Percentiles rank a stretch among this genome's conserved stretches.
Evolutionary conservation across 2,113 vertebrate species (phyloP).

Genomic region (Dromaius novaehollandiae): DNA sequence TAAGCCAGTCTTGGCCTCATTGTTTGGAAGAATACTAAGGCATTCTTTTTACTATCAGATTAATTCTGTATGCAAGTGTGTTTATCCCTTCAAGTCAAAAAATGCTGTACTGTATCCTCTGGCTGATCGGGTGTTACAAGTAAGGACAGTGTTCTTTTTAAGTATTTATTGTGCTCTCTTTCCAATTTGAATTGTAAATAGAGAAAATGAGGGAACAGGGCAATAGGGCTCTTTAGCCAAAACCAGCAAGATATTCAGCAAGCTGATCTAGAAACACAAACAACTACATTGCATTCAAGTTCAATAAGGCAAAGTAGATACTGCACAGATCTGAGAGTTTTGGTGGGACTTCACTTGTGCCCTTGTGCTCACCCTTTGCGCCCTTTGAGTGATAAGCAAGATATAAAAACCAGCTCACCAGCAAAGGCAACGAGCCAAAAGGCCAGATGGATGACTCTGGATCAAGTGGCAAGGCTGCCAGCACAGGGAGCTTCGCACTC

Average conservation of each 20-base stretch:
- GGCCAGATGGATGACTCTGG: neutral
- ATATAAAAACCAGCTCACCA: neutral
- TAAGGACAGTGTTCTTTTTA: neutral
- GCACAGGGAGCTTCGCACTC: neutral
- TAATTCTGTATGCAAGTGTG: neutral
- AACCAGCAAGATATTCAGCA: neutral
- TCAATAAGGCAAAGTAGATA: neutral
- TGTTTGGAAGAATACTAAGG: neutral
- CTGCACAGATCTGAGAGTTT: neutral
- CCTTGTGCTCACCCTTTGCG: neutral
- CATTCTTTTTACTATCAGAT: neutral
- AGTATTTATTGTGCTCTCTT: neutral
- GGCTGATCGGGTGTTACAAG: neutral
- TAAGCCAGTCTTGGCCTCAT: neutral
- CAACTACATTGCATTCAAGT: neutral
- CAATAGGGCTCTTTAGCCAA: neutral
- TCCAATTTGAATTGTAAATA: neutral
- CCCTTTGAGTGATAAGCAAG: neutral
- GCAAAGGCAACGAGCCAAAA: neutral
- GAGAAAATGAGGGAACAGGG: neutral
- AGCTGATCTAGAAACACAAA: neutral
- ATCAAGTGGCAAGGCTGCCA: neutral
- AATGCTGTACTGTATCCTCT: neutral
- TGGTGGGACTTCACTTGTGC: rapidly evolving
- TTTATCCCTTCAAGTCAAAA: neutral